Evolutionary conservation across 2,113 vertebrate genomes (phyloP), one percentile per base, ranked within the genome.

Genomic region (Baryphthengus martii): DNA sequence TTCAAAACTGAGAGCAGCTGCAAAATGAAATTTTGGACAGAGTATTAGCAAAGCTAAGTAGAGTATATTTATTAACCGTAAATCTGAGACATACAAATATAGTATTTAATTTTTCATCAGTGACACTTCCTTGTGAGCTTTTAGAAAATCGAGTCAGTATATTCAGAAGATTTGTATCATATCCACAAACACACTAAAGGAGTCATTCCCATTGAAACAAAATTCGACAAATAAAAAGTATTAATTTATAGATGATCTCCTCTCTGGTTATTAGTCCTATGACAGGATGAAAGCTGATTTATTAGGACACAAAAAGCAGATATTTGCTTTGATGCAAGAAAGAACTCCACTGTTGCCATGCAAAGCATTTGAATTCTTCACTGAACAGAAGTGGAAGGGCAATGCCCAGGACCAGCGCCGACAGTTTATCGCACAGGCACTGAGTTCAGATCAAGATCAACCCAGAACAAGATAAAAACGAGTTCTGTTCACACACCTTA

Each of bases 1-100:
- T 61, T 98, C 95, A 99, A 95, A 56, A 99, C 99, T 24, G 98
- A 96, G 80, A 99, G 95, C 73, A 99, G 98, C 99, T 99, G 97
- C 31, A 93, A 96, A 88, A 89, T 71, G 42, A 40, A n/a, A 50
- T 52, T 83, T 87, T 82, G 37, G 25, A 75, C 14, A 84, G 49
- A 80, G 15, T 20, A 77, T 88, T 47, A 94, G 62, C 52, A 94
- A 62, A 81, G 56, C 20, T 59, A 76, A 86, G 66, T 59, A 47
- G 35, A 76, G 17, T 7, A 20, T 6, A 25, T 42, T 63, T 72
- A 66, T 37, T 52, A 59, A 26, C 33, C 82, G 16, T 31, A 39
- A 62, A 52, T 49, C 17, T 17, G 74, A 90, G 14, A 70, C n/a
- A 40, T 19, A 58, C 12, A 77, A 74, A 74, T 15, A 15, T 4